These are phyloP conservation scores for Callyntrura guangdongensis DNA, from an alignment of 2,888 invertebrate genomes.

Conservation along the genomic window DNA sequence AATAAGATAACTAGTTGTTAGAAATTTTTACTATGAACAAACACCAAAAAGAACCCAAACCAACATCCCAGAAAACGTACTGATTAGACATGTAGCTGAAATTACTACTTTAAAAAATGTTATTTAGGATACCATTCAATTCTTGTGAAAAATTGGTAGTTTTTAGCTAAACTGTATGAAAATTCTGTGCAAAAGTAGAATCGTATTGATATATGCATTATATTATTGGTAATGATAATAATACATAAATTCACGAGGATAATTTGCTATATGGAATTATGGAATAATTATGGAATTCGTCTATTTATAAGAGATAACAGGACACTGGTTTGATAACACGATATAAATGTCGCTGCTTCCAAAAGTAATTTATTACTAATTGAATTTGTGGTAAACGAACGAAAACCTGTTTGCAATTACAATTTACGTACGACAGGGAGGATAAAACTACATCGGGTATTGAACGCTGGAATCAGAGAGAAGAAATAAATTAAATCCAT, in stretches of 20 bases:
- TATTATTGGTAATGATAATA: no score
- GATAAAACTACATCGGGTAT: no score
- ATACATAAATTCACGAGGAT: not conserved
- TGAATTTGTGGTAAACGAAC: not conserved
- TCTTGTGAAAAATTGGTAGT: slow-evolving; percentile 18
- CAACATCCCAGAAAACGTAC: slow-evolving; percentile 56
- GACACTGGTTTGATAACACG: no score
- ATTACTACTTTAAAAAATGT: slow-evolving; percentile 3
- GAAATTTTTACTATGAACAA: slow-evolving; percentile 38
- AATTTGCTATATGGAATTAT: not conserved
- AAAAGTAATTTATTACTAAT: slow-evolving; percentile 38
- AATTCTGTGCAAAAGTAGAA: not conserved
- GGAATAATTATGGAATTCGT: not conserved
- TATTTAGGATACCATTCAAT: no score
- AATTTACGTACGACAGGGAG: not conserved
- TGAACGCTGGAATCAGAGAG: not conserved
- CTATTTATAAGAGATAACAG: not conserved
- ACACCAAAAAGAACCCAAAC: not conserved
- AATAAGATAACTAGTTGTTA: not conserved
- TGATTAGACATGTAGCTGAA: slow-evolving; percentile 51
- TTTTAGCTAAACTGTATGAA: not conserved
- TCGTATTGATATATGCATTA: not conserved
- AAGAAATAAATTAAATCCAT: not conserved
- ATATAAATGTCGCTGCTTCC: slow-evolving; percentile 56
- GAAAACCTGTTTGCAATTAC: not conserved